Evolutionary conservation across 1,140 invertebrate genomes (phyloP).

Genomic region (Cotesia typhae): DNA sequence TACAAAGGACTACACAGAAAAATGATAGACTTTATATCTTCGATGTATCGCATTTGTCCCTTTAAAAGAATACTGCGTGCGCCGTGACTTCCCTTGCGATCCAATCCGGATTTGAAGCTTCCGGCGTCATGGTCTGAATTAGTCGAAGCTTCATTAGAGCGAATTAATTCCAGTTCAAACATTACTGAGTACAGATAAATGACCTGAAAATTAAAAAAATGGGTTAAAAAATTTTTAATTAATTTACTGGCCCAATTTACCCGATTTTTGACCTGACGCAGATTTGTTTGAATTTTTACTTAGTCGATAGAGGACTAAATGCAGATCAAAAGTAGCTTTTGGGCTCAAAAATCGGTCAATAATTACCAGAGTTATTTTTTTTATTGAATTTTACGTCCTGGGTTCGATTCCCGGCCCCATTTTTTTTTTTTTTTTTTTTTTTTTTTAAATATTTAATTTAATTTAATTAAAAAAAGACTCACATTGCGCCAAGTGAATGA

Average conservation of each 20-base stretch:
- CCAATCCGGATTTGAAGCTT: conserved; percentile 49
- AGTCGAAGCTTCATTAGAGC: conserved; percentile 53
- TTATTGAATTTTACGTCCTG: no score
- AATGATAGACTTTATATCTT: conserved; percentile 80
- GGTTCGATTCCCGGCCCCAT: no score
- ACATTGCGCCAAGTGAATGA: conserved; percentile 79
- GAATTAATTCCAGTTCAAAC: conserved; percentile 78
- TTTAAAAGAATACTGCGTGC: conserved; percentile 77
- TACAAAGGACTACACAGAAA: conserved; percentile 88
- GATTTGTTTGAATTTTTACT: no score
- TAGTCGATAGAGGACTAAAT: no score
- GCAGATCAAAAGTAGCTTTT: no score
- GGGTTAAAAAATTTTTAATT: neutral
- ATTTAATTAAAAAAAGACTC: conserved; percentile 42
- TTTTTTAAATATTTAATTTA: no score
- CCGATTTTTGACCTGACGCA: no score
- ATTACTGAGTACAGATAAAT: conserved; percentile 77
- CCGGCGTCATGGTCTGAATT: conserved; percentile 26
- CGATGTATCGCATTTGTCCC: conserved; percentile 85
- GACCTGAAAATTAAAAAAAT: conserved; percentile 65
- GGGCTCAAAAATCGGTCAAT: no score
- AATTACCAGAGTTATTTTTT: no score
- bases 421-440: no score
- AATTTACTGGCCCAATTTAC: neutral
- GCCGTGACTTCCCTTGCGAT: conserved; percentile 75